A percentile compares a stretch with the other conserved stretches of the same genome.
Evolutionary conservation across 2,888 invertebrate genomes (phyloP).

Genomic region (Sylvicola cinctus): DNA sequence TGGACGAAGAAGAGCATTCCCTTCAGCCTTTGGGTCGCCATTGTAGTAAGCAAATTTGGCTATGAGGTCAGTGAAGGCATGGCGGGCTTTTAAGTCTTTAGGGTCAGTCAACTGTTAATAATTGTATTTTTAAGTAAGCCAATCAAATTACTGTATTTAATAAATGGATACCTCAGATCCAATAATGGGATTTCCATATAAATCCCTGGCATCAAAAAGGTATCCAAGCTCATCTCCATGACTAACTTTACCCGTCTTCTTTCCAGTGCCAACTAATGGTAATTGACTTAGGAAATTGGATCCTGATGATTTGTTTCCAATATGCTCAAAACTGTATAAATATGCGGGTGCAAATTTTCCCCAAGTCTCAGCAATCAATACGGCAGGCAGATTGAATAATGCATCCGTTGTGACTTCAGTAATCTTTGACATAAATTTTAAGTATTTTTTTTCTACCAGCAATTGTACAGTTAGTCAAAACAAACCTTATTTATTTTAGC

Average conservation of each 20-base stretch:
- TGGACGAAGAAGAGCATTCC: constrained; percentile 21
- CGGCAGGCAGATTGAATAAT: constrained; percentile 56
- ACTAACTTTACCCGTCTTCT: constrained; percentile 25
- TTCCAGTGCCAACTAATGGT: constrained; percentile 33
- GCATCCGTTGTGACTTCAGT: constrained; percentile 38
- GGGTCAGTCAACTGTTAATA: constrained; percentile 11
- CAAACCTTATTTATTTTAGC: constrained; percentile 18
- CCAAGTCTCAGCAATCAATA: constrained; percentile 50
- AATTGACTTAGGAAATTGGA: constrained; percentile 42
- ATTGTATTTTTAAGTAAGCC: constrained; percentile 11
- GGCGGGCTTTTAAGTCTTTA: constrained; percentile 40
- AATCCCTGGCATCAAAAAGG: constrained; percentile 42
- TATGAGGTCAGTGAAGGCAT: constrained; percentile 41
- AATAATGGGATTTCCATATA: constrained; percentile 33
- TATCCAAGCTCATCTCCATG: constrained; percentile 57
- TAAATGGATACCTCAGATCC: constrained; percentile 14
- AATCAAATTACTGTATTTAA: constrained; percentile 3
- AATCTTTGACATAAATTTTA: constrained; percentile 12
- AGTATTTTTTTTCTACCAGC: no score
- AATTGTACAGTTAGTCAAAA: no score
- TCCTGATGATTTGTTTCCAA: constrained; percentile 35
- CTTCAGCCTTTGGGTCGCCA: constrained; percentile 13
- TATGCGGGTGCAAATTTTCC: constrained; percentile 38
- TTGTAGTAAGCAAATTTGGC: constrained; percentile 36
- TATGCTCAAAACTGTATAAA: constrained; percentile 56